These are phyloP conservation scores for Phaethon lepturus DNA, from an alignment of 2,113 vertebrate genomes.

Conservation along the genomic window DNA sequence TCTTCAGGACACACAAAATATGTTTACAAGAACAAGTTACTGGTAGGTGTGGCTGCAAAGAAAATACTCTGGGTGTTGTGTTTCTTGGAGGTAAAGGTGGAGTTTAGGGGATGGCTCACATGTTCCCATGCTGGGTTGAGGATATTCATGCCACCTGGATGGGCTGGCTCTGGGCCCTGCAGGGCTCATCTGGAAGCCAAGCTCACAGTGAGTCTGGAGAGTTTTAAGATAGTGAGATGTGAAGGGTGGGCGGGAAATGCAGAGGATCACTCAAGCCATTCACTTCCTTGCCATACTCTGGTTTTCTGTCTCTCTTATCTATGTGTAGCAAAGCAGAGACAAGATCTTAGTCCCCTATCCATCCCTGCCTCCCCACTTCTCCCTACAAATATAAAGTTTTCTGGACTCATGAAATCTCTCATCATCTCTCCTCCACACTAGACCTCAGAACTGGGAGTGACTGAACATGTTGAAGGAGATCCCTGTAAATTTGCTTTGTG, in stretches of 20 bases:
- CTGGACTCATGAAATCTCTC: not conserved
- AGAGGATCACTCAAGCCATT: not conserved
- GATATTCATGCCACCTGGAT: not conserved
- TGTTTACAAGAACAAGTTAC: conserved; percentile 97
- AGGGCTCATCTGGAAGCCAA: not conserved
- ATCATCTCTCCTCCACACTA: conserved; percentile 73
- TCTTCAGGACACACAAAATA: conserved; percentile 98
- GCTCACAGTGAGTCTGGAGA: not conserved
- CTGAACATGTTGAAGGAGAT: conserved; percentile 98
- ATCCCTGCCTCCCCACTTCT: not conserved
- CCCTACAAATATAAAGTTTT: not conserved
- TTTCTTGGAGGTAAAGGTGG: not conserved
- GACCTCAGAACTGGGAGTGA: conserved; percentile 98
- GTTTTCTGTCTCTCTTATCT: not conserved
- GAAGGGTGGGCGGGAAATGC: not conserved
- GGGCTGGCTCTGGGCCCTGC: not conserved
- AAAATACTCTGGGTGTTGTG: not conserved
- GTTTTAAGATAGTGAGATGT: not conserved
- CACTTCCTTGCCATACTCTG: not conserved
- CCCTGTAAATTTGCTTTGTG: conserved; percentile 98
- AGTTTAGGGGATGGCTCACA: not conserved
- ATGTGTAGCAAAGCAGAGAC: not conserved
- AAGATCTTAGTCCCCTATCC: not conserved
- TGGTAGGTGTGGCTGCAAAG: conserved; percentile 81
- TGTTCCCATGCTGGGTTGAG: not conserved